phyloP scores from a whole-genome alignment of 2,888 invertebrate species.

The Cantharis rustica region DNA sequence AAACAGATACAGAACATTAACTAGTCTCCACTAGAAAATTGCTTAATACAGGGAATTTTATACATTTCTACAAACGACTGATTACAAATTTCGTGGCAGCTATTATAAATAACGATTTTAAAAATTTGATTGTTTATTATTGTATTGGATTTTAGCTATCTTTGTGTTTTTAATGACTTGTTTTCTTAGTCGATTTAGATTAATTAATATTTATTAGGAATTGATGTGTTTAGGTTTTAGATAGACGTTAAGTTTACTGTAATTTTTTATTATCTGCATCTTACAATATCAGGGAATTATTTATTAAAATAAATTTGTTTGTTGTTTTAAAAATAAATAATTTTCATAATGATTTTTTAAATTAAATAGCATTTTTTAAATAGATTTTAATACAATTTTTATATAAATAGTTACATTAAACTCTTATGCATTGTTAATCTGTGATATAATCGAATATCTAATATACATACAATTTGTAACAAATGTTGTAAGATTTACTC shows the following conservation, averaged over 20 bases:
- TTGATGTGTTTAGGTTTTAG: constrained; percentile 16
- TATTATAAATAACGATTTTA: constrained; percentile 15
- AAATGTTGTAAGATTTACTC: constrained; percentile 9
- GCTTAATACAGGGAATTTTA: constrained; percentile 14
- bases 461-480: constrained; percentile 5
- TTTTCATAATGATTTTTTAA: constrained; percentile 6
- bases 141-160: constrained; percentile 6
- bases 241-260: constrained; percentile 7
- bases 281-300: constrained; percentile 24
- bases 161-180: constrained; percentile 10
- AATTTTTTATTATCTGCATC: constrained; percentile 17
- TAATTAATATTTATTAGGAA: constrained; percentile 20
- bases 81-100: constrained; percentile 23
- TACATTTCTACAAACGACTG: constrained; percentile 24
- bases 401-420: constrained; percentile 17
- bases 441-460: constrained; percentile 44
- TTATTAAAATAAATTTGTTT: not conserved
- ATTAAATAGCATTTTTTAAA: constrained; percentile 7
- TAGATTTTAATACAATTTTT: constrained; percentile 4
- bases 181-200: constrained; percentile 18
- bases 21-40: not conserved
- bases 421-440: constrained; percentile 38
- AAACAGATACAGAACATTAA: constrained; percentile 9
- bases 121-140: constrained; percentile 13
- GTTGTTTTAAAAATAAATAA: not conserved